A percentile compares a stretch with the other conserved stretches of the same genome.
These are phyloP conservation scores for Boleophthalmus pectinirostris DNA, from an alignment of 2,113 vertebrate species.

Conservation along the genomic window DNA sequence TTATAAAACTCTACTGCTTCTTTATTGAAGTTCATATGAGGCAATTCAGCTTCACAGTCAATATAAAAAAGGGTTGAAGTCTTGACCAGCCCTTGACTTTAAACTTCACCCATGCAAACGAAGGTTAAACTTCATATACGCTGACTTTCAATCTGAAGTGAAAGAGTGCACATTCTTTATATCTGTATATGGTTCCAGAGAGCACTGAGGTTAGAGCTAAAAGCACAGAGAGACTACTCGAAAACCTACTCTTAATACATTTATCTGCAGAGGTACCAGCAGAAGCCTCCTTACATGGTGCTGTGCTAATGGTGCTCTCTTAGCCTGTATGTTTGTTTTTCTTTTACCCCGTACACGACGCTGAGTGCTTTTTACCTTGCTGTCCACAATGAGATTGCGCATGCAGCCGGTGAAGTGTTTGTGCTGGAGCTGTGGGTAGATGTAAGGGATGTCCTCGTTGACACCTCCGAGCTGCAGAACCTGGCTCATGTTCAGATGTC, in stretches of 20 bases:
- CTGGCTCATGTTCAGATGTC: constrained; percentile 82
- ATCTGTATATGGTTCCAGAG: constrained; percentile 27
- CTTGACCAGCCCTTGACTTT: constrained; percentile 30
- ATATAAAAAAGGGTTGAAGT: neutral
- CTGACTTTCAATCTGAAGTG: constrained; percentile 24
- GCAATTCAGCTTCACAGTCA: no score
- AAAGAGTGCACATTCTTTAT: constrained; percentile 33
- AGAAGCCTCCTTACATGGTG: constrained; percentile 2
- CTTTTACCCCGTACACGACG: neutral
- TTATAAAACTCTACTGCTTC: no score
- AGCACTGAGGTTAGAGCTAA: constrained; percentile 44
- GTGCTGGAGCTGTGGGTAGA: constrained; percentile 83
- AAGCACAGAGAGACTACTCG: constrained; percentile 26
- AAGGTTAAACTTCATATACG: constrained; percentile 26
- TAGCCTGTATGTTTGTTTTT: neutral
- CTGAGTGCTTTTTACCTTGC: constrained; percentile 78
- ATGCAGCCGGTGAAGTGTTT: constrained; percentile 89
- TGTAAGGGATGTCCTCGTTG: constrained; percentile 83
- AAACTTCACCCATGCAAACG: constrained; percentile 12
- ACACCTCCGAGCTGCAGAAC: constrained; percentile 88
- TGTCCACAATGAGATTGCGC: constrained; percentile 85
- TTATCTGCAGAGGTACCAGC: constrained; percentile 50
- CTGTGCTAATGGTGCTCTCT: constrained; percentile 18
- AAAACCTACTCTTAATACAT: constrained; percentile 52
- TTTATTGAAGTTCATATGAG: no score